Conservation (phyloP, 2,113 vertebrate species). For the Gracilinanus agilis region DNA sequence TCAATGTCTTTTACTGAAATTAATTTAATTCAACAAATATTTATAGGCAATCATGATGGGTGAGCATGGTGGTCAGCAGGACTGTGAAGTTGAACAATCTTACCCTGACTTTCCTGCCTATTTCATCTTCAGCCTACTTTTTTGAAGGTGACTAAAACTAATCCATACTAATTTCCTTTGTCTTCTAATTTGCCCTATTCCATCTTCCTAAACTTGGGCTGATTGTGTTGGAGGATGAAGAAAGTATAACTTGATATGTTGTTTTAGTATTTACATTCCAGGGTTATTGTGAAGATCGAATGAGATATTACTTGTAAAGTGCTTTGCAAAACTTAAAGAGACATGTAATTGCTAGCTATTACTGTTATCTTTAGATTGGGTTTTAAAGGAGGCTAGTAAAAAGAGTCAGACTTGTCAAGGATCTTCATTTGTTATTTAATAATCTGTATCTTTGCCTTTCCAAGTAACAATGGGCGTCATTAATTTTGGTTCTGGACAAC, state of each 20-base stretch:
- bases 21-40: background rate
- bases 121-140: background rate
- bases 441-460: background rate
- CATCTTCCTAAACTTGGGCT: background rate
- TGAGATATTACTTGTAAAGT: background rate
- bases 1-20: background rate
- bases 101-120: background rate
- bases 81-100: background rate
- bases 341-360: background rate
- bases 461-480: background rate
- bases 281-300: background rate
- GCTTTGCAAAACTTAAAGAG: background rate
- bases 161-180: background rate
- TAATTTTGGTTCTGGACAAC: conserved; percentile 12
- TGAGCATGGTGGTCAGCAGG: background rate
- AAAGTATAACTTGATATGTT: background rate
- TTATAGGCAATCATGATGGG: background rate
- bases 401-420: background rate
- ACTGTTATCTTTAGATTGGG: background rate
- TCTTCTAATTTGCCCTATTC: background rate
- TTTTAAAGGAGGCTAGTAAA: background rate
- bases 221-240: background rate
- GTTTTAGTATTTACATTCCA: background rate
- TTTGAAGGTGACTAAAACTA: background rate
- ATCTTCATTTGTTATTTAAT: background rate